These are phyloP conservation scores for Platycercus adscitus DNA, from an alignment of 2,113 vertebrate genomes.

Conservation along the genomic window DNA sequence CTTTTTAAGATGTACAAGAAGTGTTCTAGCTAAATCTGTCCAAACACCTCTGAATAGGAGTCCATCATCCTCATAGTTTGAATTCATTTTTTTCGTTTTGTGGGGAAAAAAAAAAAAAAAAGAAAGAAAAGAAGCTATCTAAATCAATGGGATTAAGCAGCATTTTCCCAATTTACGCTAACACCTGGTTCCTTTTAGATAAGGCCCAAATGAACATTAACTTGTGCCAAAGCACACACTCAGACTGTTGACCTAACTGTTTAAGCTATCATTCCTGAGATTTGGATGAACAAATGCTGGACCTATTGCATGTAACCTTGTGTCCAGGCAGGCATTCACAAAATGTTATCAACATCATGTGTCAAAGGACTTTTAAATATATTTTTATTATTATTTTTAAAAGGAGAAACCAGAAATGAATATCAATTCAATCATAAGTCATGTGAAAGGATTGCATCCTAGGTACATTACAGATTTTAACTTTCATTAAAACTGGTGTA, in stretches of 20 bases:
- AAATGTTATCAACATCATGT: slow-evolving; percentile 8
- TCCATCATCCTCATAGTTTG: background rate
- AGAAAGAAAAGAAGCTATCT: background rate
- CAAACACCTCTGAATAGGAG: background rate
- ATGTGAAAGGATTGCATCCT: background rate
- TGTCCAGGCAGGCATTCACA: slow-evolving; percentile 2
- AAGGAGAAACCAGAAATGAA: background rate
- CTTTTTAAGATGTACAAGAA: background rate
- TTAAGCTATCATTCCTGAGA: slow-evolving; percentile 43
- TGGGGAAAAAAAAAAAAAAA: background rate
- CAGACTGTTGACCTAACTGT: slow-evolving; percentile 53
- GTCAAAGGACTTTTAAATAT: background rate
- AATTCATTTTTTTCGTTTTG: slow-evolving; percentile 30
- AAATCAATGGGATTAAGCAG: slow-evolving; percentile 48
- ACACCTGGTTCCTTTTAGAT: slow-evolving; percentile 63
- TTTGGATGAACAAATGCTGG: slow-evolving; percentile 20
- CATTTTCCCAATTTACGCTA: slow-evolving; percentile 52
- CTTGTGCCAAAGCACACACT: slow-evolving; percentile 34
- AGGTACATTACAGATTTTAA: background rate
- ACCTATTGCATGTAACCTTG: slow-evolving; percentile 26
- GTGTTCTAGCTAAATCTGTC: background rate
- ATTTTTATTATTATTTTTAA: background rate
- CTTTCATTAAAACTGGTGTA: background rate
- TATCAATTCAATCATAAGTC: background rate
- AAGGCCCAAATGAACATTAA: slow-evolving; percentile 22